These are phyloP conservation scores for Ageneiosus marmoratus DNA, from an alignment of 2,113 vertebrate genomes.

Conservation along the genomic window DNA sequence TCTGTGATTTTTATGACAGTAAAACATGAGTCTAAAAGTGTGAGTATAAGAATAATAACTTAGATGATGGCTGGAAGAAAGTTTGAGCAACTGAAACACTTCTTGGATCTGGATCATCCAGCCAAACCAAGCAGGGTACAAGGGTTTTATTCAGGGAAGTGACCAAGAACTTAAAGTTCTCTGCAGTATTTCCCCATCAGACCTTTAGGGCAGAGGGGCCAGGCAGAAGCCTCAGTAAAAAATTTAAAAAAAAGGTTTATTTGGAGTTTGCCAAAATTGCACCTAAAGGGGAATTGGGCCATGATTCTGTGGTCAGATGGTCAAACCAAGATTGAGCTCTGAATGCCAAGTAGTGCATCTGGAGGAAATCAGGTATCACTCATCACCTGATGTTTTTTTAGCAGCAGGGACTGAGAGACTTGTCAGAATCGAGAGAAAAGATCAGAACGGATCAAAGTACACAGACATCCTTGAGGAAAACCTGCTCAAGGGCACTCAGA, in stretches of 20 bases:
- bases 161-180: not conserved
- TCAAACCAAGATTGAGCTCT: not conserved
- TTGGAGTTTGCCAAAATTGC: not conserved
- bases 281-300: conserved; percentile 15
- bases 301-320: conserved; percentile 11
- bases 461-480: not conserved
- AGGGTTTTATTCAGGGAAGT: not conserved
- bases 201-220: not conserved
- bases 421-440: not conserved
- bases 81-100: not conserved
- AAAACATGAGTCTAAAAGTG: not conserved
- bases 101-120: not conserved
- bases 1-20: not conserved
- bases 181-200: not conserved
- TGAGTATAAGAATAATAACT: too few relatives aligned
- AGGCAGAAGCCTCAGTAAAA: not conserved
- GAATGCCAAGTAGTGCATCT: conserved; percentile 14
- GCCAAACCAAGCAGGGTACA: not conserved
- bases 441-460: conserved; percentile 6
- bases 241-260: not conserved
- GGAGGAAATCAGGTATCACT: not conserved
- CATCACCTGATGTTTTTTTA: conserved; percentile 22
- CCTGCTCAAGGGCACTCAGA: not conserved
- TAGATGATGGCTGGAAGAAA: not conserved
- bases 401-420: conserved; percentile 2